Conservation (phyloP, 2,888 invertebrate genomes). For the Boloria euphrosyne region DNA sequence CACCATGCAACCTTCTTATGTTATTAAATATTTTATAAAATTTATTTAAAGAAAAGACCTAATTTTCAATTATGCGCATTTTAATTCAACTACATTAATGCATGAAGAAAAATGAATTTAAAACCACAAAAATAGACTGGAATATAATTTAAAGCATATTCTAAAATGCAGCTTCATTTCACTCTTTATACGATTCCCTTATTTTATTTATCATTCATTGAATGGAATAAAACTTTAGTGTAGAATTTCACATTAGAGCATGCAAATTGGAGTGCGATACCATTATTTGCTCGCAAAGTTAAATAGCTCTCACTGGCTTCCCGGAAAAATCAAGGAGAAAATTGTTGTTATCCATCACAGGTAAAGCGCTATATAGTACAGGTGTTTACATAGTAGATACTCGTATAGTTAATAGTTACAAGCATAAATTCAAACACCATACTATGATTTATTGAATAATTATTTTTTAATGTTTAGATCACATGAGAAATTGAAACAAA, state of each 20-base stretch:
- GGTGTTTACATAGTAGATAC: neutral
- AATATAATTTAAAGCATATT: slow-evolving; percentile 21
- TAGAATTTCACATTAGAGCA: slow-evolving; percentile 58
- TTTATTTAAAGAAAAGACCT: neutral
- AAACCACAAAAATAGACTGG: slow-evolving; percentile 7
- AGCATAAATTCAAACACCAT: too few species aligned
- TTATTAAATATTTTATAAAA: too few species aligned
- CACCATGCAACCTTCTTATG: too few species aligned
- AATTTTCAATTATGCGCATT: neutral
- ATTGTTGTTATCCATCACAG: slow-evolving; percentile 6
- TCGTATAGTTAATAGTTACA: too few species aligned
- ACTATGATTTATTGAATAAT: too few species aligned
- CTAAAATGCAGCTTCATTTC: slow-evolving; percentile 29
- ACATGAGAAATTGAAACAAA: too few species aligned
- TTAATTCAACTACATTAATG: neutral
- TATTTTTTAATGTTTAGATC: too few species aligned
- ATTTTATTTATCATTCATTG: slow-evolving; percentile 40
- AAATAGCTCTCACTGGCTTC: slow-evolving; percentile 64
- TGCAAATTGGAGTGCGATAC: slow-evolving; percentile 62
- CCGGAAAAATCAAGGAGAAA: slow-evolving; percentile 57
- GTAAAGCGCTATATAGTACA: neutral
- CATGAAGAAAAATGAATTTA: slow-evolving; percentile 6
- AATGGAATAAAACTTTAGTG: slow-evolving; percentile 55
- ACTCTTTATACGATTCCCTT: slow-evolving; percentile 24
- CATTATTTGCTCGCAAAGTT: slow-evolving; percentile 68